A percentile compares a stretch with the other conserved stretches of the same genome.
Conservation (phyloP, 2,113 vertebrate genomes). For the Gallinago jamesoni region DNA sequence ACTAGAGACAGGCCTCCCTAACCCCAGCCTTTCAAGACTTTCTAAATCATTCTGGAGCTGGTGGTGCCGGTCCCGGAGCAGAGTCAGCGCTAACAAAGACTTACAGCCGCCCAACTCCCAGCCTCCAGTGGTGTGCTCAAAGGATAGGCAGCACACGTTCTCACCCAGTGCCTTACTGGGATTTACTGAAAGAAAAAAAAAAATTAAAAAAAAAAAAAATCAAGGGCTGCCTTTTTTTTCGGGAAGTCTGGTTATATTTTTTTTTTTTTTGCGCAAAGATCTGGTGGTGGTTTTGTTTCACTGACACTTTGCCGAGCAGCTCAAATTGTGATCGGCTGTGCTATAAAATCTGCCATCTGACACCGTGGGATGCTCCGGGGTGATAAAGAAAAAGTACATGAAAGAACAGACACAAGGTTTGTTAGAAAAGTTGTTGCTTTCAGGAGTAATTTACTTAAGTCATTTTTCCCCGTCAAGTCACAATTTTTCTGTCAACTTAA, state of each 20-base stretch:
- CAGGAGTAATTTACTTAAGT: neutral
- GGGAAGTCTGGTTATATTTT: neutral
- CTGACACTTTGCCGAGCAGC: neutral
- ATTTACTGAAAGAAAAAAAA: neutral
- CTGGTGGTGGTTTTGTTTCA: neutral
- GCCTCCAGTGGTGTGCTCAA: neutral
- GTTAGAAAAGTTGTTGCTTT: neutral
- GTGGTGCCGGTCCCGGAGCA: rapidly evolving
- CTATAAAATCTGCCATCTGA: neutral
- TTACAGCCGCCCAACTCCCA: neutral
- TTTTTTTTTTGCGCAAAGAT: neutral
- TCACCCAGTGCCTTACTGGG: neutral
- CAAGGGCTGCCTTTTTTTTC: neutral
- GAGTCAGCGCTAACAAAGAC: neutral
- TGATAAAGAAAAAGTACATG: neutral
- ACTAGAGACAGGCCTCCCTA: neutral
- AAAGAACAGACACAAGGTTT: neutral
- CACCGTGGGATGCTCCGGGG: neutral
- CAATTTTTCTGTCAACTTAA: neutral
- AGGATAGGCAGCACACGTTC: neutral
- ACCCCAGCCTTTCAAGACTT: constrained; percentile 12
- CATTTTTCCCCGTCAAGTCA: neutral
- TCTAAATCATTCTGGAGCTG: constrained; percentile 9
- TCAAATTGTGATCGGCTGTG: neutral
- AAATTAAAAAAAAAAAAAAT: neutral